phyloP scores from a whole-genome alignment of 2,113 vertebrate genomes.

The Psammodynastes pulverulentus region DNA sequence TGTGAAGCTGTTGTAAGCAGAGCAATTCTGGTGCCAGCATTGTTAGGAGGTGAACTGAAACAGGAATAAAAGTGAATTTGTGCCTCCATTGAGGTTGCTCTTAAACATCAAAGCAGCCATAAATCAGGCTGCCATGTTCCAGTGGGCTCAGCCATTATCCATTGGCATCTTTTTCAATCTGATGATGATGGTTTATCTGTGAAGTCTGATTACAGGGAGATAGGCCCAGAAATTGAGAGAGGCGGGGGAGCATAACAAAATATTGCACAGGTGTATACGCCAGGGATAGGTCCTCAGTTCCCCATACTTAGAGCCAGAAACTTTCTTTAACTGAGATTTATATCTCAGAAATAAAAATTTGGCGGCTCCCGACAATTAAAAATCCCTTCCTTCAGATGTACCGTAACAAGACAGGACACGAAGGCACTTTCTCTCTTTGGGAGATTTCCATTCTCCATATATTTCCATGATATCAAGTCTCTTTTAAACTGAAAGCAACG shows the following conservation, averaged over 20 bases:
- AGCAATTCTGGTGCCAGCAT: not conserved
- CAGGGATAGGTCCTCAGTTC: not conserved
- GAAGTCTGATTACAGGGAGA: not conserved
- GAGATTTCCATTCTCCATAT: not conserved
- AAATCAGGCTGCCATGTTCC: conserved; percentile 5
- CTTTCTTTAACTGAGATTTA: not conserved
- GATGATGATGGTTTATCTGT: not conserved
- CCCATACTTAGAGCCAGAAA: not conserved
- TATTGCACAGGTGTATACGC: not conserved
- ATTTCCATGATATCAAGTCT: not conserved
- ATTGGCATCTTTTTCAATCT: not conserved
- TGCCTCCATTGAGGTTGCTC: not conserved
- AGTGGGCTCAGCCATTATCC: not conserved
- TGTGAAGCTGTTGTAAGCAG: conserved; percentile 16
- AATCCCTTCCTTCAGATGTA: not conserved
- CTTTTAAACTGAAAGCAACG: not conserved
- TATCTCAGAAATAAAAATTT: not conserved
- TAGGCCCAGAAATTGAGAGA: not conserved
- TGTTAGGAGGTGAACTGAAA: not conserved
- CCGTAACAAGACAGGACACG: not conserved
- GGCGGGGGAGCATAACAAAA: not conserved
- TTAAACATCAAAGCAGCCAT: conserved; percentile 1
- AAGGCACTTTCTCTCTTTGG: not conserved
- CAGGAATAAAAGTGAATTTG: not conserved
- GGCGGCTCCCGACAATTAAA: not conserved